These are phyloP conservation scores for Graphium colonna DNA, from an alignment of 2,888 invertebrate genomes.

Conservation along the genomic window DNA sequence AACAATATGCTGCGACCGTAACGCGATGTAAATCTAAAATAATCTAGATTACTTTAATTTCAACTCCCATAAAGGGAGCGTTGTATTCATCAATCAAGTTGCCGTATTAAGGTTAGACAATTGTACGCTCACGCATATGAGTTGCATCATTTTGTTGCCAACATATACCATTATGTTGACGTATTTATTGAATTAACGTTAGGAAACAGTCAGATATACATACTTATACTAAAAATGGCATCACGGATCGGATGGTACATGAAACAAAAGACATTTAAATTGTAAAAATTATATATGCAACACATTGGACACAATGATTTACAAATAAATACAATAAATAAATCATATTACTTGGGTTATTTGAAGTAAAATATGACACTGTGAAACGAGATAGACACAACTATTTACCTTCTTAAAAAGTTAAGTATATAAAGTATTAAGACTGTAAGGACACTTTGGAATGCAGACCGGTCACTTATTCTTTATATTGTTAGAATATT, in stretches of 20 bases:
- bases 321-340: too few relatives aligned
- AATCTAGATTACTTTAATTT: constrained; percentile 40
- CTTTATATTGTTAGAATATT: too few relatives aligned
- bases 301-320: constrained; percentile 18
- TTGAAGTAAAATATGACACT: too few relatives aligned
- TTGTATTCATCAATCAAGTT: constrained; percentile 33
- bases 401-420: too few relatives aligned
- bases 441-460: too few relatives aligned
- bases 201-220: constrained; percentile 40
- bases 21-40: constrained; percentile 39
- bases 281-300: constrained; percentile 44
- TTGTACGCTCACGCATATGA: constrained; percentile 16
- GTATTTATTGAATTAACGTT: constrained; percentile 4
- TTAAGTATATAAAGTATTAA: too few relatives aligned
- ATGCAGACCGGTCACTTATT: too few relatives aligned
- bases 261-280: constrained; percentile 56
- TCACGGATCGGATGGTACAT: constrained; percentile 66
- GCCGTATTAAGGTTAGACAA: constrained; percentile 36
- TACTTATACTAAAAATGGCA: constrained; percentile 71
- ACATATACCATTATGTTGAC: constrained; percentile 18
- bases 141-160: constrained; percentile 11
- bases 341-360: too few relatives aligned
- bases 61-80: constrained; percentile 32
- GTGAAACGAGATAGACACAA: too few relatives aligned
- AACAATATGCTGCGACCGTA: constrained; percentile 38